phyloP scores from a whole-genome alignment of 2,888 invertebrate species.

The Odontothrips loti region DNA sequence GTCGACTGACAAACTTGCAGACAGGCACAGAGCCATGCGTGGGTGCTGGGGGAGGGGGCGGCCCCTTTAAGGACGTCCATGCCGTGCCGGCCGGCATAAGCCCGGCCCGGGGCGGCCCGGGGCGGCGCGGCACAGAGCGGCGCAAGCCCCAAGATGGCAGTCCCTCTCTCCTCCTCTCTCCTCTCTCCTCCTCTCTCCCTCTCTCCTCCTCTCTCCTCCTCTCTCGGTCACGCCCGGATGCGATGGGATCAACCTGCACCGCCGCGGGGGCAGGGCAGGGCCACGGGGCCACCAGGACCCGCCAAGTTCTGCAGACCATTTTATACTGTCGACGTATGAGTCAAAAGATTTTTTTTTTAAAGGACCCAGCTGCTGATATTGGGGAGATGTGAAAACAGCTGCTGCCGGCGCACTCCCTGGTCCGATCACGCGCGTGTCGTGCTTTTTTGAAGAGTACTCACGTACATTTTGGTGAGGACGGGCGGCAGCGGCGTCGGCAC shows the following conservation, averaged over 20 bases:
- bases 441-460: not conserved
- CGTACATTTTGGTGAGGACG: not conserved
- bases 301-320: not conserved
- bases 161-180: too few relatives aligned
- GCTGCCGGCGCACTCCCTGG: too few relatives aligned
- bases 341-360: too few relatives aligned
- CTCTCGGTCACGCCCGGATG: too few relatives aligned
- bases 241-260: not conserved
- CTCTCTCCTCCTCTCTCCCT: too few relatives aligned
- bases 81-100: not conserved
- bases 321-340: too few relatives aligned
- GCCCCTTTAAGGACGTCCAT: too few relatives aligned
- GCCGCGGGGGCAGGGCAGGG: not conserved
- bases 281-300: not conserved
- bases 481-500: slow-evolving; percentile 4
- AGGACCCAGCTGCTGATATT: too few relatives aligned
- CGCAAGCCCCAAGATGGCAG: too few relatives aligned
- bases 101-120: not conserved
- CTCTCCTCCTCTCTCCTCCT: too few relatives aligned
- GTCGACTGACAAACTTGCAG: not conserved
- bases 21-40: not conserved
- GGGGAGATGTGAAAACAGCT: too few relatives aligned
- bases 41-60: too few relatives aligned
- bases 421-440: not conserved
- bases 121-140: not conserved